These are phyloP conservation scores for Ostrea denselamellosa DNA, from an alignment of 1,140 invertebrate genomes.

Conservation along the genomic window DNA sequence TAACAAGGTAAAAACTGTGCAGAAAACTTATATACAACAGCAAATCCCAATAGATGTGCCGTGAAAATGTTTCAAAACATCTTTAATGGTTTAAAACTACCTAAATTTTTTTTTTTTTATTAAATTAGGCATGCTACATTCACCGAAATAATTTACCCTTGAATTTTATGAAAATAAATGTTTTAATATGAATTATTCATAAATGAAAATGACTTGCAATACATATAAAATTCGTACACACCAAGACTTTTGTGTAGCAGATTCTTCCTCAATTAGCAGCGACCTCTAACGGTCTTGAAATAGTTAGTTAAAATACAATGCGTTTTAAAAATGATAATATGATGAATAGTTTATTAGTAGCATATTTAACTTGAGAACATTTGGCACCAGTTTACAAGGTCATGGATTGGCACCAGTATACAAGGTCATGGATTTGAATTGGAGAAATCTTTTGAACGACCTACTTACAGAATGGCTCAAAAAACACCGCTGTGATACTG, in stretches of 20 bases:
- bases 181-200: constrained; percentile 31
- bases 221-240: not conserved
- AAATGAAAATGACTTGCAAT: constrained; percentile 24
- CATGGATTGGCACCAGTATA: not conserved
- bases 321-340: not conserved
- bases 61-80: not conserved
- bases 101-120: not conserved
- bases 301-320: not conserved
- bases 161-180: constrained; percentile 31
- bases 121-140: constrained; percentile 30
- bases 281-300: not conserved
- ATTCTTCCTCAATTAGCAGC: not conserved
- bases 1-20: not conserved
- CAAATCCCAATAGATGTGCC: not conserved
- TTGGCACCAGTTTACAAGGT: not conserved
- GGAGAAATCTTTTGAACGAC: too few relatives aligned
- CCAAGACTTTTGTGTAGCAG: not conserved
- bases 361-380: not conserved
- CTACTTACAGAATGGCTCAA: too few relatives aligned
- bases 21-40: not conserved
- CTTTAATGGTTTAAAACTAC: not conserved
- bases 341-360: not conserved
- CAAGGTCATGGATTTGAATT: too few relatives aligned
- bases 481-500: not conserved
- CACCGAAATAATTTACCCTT: constrained; percentile 36